These are phyloP conservation scores for Nomada fabriciana DNA, from an alignment of 2,888 invertebrate genomes.

Conservation along the genomic window DNA sequence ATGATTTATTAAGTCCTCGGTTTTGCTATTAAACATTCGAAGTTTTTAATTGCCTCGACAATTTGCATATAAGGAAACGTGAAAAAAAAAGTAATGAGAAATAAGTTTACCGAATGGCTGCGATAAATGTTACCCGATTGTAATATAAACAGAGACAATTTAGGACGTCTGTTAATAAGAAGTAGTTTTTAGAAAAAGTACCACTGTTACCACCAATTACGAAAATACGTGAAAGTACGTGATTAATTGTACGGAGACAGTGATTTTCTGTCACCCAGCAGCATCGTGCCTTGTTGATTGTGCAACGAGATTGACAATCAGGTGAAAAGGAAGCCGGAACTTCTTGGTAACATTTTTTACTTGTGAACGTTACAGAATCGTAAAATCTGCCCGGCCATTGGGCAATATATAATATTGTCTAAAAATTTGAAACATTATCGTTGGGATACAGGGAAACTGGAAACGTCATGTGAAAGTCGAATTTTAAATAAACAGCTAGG, in stretches of 20 bases:
- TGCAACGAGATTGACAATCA: constrained; percentile 29
- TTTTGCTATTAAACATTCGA: too few relatives aligned
- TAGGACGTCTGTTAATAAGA: neutral
- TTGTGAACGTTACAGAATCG: neutral
- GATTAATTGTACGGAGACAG: constrained; percentile 34
- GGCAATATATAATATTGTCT: neutral
- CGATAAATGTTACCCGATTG: neutral
- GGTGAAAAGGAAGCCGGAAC: constrained; percentile 41
- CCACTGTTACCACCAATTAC: constrained; percentile 24
- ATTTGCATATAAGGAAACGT: too few relatives aligned
- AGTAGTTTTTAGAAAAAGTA: constrained; percentile 2
- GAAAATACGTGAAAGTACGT: constrained; percentile 39
- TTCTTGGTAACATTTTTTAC: constrained; percentile 1
- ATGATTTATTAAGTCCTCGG: too few relatives aligned
- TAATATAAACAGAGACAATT: neutral
- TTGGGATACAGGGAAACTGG: neutral
- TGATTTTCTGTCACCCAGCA: constrained; percentile 29
- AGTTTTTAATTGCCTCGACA: too few relatives aligned
- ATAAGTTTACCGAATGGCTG: too few relatives aligned
- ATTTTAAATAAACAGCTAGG: too few relatives aligned
- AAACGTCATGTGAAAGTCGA: neutral
- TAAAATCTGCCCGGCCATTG: neutral
- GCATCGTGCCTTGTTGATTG: constrained; percentile 14
- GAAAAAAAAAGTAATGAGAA: neutral
- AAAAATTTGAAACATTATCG: neutral